A percentile compares a stretch with the other conserved stretches of the same genome.
Evolutionary conservation across 2,888 invertebrate species (phyloP).

Genomic region (Limnephilus lunatus): DNA sequence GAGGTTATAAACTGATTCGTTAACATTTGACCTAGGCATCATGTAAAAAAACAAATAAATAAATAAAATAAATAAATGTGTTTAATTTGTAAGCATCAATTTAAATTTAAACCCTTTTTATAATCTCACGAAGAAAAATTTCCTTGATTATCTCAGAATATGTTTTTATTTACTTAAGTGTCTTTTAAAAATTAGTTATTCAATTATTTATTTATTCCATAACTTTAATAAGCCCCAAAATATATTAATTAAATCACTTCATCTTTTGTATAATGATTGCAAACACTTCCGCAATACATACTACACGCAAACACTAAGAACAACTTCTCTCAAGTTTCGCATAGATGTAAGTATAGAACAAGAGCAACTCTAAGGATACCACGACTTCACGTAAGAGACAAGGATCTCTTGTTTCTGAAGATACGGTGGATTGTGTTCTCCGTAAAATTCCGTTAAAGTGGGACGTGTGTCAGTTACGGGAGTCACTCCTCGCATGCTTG

Average conservation of each 20-base stretch:
- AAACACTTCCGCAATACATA: not conserved
- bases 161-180: no score
- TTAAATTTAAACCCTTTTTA: no score
- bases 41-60: no score
- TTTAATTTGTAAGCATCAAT: no score
- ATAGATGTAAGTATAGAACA: constrained; percentile 30
- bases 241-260: not conserved
- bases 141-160: no score
- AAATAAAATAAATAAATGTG: no score
- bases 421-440: constrained; percentile 21
- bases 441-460: constrained; percentile 55
- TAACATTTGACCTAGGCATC: no score
- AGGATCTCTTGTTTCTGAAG: constrained; percentile 43
- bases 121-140: no score
- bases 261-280: not conserved
- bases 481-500: constrained; percentile 41
- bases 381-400: constrained; percentile 60
- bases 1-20: no score
- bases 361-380: constrained; percentile 60
- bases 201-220: not conserved
- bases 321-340: not conserved
- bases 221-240: not conserved
- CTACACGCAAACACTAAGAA: not conserved
- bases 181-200: no score
- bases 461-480: constrained; percentile 52